phyloP scores from a whole-genome alignment of 2,888 invertebrate genomes.

The Agrochola lychnidis region DNA sequence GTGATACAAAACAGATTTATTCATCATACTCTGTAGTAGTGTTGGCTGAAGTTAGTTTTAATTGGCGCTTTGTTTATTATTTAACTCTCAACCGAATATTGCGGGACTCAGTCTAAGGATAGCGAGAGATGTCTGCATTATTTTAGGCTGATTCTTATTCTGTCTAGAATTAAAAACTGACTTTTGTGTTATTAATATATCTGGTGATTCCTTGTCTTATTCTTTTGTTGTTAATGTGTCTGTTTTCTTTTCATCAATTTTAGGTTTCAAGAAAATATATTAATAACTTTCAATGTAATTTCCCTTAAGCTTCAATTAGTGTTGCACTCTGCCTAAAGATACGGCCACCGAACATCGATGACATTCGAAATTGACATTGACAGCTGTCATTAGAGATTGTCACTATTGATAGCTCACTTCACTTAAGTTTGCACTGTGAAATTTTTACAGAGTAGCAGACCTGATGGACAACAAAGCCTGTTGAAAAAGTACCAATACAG shows the following conservation, averaged over 20 bases:
- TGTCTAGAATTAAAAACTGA: constrained; percentile 26
- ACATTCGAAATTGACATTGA: not conserved
- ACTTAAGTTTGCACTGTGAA: too few relatives aligned
- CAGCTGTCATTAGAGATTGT: not conserved
- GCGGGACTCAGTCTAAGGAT: constrained; percentile 51
- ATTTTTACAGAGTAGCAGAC: too few relatives aligned
- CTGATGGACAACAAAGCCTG: not conserved
- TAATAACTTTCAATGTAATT: not conserved
- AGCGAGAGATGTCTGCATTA: constrained; percentile 40
- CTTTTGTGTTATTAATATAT: constrained; percentile 17
- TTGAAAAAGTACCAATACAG: not conserved
- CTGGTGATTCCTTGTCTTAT: constrained; percentile 15
- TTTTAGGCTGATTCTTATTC: constrained; percentile 45
- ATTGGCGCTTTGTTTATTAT: constrained; percentile 76
- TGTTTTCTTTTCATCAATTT: not conserved
- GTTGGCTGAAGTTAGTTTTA: constrained; percentile 67
- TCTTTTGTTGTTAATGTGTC: not conserved
- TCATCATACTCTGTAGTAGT: constrained; percentile 55
- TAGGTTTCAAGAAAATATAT: not conserved
- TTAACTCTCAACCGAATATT: constrained; percentile 69
- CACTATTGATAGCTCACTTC: too few relatives aligned
- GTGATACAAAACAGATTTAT: constrained; percentile 73
- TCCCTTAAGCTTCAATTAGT: not conserved
- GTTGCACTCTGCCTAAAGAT: not conserved
- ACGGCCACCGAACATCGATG: not conserved